Evolutionary conservation across 2,797 vertebrate genomes (phyloP).

Genomic region (Enteromius fasciolatus): DNA sequence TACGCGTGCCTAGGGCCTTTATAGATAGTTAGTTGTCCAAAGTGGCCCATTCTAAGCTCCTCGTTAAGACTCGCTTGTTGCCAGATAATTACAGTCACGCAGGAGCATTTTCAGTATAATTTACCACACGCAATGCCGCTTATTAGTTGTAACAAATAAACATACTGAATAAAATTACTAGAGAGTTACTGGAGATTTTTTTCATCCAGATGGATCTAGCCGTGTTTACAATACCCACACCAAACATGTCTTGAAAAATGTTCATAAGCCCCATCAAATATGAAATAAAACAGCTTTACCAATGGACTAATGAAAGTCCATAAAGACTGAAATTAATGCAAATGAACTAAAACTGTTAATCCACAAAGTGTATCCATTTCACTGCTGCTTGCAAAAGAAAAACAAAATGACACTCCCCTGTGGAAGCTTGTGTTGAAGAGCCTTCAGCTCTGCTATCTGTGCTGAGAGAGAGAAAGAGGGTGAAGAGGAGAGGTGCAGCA

Average conservation of each 20-base stretch:
- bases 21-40: constrained; percentile 25
- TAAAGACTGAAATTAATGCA: neutral
- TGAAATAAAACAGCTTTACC: constrained; percentile 11
- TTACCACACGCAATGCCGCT: neutral
- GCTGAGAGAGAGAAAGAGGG: neutral
- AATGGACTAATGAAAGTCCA: neutral
- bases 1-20: constrained; percentile 5
- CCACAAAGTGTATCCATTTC: constrained; percentile 16
- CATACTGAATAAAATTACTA: constrained; percentile 1
- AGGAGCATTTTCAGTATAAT: constrained; percentile 19
- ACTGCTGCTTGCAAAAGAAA: neutral
- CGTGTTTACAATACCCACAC: neutral
- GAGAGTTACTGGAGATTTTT: constrained; percentile 2
- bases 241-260: too few species aligned
- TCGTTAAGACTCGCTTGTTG: constrained; percentile 24
- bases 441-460: constrained; percentile 40
- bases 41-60: constrained; percentile 22
- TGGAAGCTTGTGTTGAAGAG: constrained; percentile 25
- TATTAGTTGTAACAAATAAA: constrained; percentile 38
- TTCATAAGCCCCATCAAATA: neutral
- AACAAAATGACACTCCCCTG: constrained; percentile 12
- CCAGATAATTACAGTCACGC: constrained; percentile 27
- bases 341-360: constrained; percentile 8
- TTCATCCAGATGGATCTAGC: neutral
- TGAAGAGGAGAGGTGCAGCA: constrained; percentile 20